Conservation (phyloP, 2,113 vertebrate genomes). For the Mobula birostris region DNA sequence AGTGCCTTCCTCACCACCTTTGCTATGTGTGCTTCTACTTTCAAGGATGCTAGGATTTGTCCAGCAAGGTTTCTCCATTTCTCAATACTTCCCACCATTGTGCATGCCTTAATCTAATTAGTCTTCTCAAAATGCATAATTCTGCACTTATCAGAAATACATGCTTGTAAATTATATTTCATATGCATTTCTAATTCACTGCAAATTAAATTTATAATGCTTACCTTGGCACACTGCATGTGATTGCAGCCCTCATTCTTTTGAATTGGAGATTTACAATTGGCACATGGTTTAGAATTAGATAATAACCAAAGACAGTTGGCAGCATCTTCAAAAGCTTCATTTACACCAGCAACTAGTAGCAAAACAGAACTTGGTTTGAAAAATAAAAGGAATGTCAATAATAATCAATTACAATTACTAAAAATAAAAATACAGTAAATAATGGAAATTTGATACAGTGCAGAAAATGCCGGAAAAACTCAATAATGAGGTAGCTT, state of each 20-base stretch:
- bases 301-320: conserved; percentile 95
- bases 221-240: conserved; percentile 98
- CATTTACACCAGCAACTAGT: conserved; percentile 88
- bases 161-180: no score
- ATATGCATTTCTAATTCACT: no score
- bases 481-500: no score
- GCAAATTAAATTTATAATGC: conserved; percentile 5
- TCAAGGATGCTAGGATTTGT: no score
- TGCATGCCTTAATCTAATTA: no score
- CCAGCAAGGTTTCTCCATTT: no score
- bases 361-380: conserved; percentile 23
- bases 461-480: no score
- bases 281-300: conserved; percentile 93
- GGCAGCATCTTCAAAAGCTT: conserved; percentile 93
- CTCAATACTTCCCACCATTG: no score
- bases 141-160: no score
- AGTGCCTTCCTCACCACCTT: background rate
- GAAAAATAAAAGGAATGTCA: conserved; percentile 44
- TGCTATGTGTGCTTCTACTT: background rate
- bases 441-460: no score
- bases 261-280: conserved; percentile 97
- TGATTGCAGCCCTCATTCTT: conserved; percentile 99
- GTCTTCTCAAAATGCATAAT: no score
- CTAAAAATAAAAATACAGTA: no score
- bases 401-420: background rate